Percentiles rank a stretch among this genome's conserved stretches.
Evolutionary conservation across 2,888 invertebrate genomes (phyloP).

Genomic region (Parnassius orleans): DNA sequence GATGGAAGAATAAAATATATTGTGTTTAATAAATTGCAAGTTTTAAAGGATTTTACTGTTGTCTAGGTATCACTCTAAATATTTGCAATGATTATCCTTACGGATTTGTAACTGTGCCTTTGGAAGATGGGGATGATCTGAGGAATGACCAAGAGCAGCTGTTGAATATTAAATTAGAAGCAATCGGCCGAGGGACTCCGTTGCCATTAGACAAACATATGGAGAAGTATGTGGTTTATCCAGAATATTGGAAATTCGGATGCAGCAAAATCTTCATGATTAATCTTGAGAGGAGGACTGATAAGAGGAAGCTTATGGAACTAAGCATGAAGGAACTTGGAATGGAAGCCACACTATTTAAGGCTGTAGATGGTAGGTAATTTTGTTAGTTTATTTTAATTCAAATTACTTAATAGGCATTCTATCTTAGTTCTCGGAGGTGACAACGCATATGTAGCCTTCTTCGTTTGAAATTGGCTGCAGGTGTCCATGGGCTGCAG

Average conservation of each 20-base stretch:
- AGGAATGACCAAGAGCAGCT: conserved; percentile 86
- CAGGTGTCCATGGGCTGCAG: too few species aligned
- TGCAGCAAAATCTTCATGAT: conserved; percentile 95
- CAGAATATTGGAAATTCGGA: conserved; percentile 82
- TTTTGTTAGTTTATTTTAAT: conserved; percentile 11
- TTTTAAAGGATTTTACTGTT: too few species aligned
- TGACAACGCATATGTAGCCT: too few species aligned
- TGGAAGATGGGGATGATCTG: conserved; percentile 85
- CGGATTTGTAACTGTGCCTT: conserved; percentile 91
- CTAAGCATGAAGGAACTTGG: conserved; percentile 90
- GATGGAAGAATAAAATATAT: too few species aligned
- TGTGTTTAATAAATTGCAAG: too few species aligned
- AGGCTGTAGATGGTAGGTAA: conserved; percentile 95
- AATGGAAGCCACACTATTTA: conserved; percentile 86
- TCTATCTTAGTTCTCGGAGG: too few species aligned
- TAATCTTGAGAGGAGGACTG: conserved; percentile 91
- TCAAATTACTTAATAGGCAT: too few species aligned
- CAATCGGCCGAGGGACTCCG: conserved; percentile 81
- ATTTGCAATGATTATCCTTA: conserved; percentile 91
- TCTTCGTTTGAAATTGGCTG: too few species aligned
- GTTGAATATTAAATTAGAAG: conserved; percentile 87
- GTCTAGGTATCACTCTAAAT: conserved; percentile 53
- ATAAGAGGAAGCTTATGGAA: conserved; percentile 90
- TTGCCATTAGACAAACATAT: conserved; percentile 65
- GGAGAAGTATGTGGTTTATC: conserved; percentile 52